Base-by-base conservation (phyloP, 1,140 invertebrate species). In the Reticulitermes speratus region DNA sequence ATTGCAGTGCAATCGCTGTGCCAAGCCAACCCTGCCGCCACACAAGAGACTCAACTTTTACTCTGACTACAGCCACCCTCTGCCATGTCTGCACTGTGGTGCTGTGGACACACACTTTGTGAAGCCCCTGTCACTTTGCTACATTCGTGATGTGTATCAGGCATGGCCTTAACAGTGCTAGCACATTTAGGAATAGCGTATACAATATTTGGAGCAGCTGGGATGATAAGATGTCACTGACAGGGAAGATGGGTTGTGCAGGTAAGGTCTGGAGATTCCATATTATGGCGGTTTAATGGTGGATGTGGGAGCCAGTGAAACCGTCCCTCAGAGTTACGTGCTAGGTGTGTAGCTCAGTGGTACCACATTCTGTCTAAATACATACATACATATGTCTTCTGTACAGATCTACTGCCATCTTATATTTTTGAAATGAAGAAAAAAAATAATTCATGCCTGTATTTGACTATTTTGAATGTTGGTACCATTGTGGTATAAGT, bases 81-180 rank as follows among this genome's bases (percentile, higher is more conserved):
- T 98, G 89, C 94, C 96, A 86, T 99, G 98, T 92, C 97, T 97
- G 16, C 96, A 97, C 90, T 99, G 98, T 93, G 95, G 95, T 88
- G 94, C 95, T 25, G 93, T 97, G 87, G 98, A 98, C 91, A 96
- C 96, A 59, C 98, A 99, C 92, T 99, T 99, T 91, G 97, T 98
- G 87, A 98, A 98, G 91, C 96, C 97, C 25, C 91, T 98, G 88
- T 92, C 94, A 55, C 94, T 94, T 90, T 96, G 95, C 92, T 97
- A 95, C 93, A 94, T 95, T 88, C 95, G 95, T 91, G 93, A 95
- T 90, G 91, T 93, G 87, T 93, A 93, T 89, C 94, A 94, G 90
- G 91, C 94, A 93, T 96, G 96, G 95, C 96, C 96, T 95, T 97
- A 96, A 96, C 96, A 86, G 82, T 55, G 81, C 19, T 84, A 44